phyloP scores from a whole-genome alignment of 1,140 invertebrate species.

The Psix sp. region DNA sequence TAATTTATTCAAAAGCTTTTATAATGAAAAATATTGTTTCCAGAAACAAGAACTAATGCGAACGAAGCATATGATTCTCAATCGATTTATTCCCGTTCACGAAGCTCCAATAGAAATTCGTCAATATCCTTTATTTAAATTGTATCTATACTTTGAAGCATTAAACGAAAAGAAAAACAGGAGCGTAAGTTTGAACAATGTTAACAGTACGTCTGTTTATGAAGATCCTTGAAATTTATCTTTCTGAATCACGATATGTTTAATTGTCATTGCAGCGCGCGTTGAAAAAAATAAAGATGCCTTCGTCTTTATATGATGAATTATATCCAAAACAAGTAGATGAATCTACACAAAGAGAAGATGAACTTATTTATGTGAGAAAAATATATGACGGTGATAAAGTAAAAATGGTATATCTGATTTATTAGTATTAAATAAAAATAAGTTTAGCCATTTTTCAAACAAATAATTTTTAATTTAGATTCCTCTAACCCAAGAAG shows the following conservation, averaged over 20 bases:
- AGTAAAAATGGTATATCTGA: conserved; percentile 62
- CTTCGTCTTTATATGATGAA: conserved; percentile 58
- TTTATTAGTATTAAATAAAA: conserved; percentile 3
- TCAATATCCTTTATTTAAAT: conserved; percentile 82
- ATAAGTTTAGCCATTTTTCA: neutral
- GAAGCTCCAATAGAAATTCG: conserved; percentile 81
- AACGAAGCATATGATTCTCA: conserved; percentile 82
- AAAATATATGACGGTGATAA: conserved; percentile 47
- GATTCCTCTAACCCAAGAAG: conserved; percentile 58
- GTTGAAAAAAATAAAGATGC: conserved; percentile 59
- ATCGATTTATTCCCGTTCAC: conserved; percentile 80
- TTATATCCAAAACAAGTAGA: conserved; percentile 60
- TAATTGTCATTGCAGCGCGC: conserved; percentile 36
- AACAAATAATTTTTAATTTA: conserved; percentile 23
- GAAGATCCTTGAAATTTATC: neutral
- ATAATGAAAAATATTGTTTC: too few relatives aligned
- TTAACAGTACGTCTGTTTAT: too few relatives aligned
- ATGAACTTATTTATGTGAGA: conserved; percentile 61
- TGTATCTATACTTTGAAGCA: conserved; percentile 80
- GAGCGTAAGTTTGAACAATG: conserved; percentile 75
- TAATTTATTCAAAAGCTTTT: too few relatives aligned
- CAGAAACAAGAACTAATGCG: conserved; percentile 82
- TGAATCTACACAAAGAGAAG: conserved; percentile 23
- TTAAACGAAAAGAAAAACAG: conserved; percentile 78
- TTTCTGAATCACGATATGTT: conserved; percentile 4